Conservation (phyloP, 2,888 invertebrate species). For the Automeris io region DNA sequence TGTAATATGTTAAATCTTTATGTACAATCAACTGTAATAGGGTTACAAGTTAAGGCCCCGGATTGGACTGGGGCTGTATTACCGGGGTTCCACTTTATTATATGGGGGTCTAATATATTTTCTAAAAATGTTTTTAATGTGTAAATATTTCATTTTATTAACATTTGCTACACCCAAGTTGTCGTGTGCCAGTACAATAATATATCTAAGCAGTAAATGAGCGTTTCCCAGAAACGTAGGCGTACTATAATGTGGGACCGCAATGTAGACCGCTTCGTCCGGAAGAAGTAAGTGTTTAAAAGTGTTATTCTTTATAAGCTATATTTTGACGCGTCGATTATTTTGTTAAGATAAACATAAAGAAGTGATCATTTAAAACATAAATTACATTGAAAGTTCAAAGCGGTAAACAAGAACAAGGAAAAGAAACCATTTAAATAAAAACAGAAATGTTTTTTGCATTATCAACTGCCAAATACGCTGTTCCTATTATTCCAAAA, state of each 20-base stretch:
- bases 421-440: background rate
- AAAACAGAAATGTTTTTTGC: background rate
- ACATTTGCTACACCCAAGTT: slow-evolving; percentile 21
- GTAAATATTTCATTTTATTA: slow-evolving; percentile 6
- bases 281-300: slow-evolving; percentile 21
- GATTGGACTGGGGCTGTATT: too few relatives aligned
- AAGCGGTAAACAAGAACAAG: background rate
- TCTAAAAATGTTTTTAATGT: slow-evolving; percentile 14
- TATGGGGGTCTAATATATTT: slow-evolving; percentile 13
- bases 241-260: slow-evolving; percentile 22
- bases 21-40: too few relatives aligned
- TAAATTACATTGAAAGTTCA: slow-evolving; percentile 1
- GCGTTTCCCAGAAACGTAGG: slow-evolving; percentile 61
- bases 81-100: too few relatives aligned
- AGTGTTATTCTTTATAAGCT: background rate
- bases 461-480: background rate
- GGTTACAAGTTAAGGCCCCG: too few relatives aligned
- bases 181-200: slow-evolving; percentile 43
- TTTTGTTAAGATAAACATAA: background rate
- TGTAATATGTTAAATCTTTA: too few relatives aligned
- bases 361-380: background rate
- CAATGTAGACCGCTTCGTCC: slow-evolving; percentile 50
- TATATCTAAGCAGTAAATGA: slow-evolving; percentile 52
- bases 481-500: slow-evolving; percentile 1
- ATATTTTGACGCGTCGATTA: background rate